Conservation (phyloP, 2,113 vertebrate genomes). For the Benthochromis sp. region DNA sequence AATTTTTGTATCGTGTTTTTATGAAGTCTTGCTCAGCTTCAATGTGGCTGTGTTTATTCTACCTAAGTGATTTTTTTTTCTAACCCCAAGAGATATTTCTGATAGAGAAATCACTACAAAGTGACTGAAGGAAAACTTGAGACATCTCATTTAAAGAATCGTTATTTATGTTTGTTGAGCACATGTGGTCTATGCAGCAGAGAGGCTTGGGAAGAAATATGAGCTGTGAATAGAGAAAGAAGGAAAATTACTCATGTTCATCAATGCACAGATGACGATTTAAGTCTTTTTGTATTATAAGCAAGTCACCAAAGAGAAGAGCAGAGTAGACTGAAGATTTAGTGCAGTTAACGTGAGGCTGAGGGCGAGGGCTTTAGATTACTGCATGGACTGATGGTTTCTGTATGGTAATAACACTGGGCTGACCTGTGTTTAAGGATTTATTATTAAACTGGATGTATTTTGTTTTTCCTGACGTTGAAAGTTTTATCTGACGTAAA, state of each 20-base stretch:
- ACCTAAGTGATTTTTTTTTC: not conserved
- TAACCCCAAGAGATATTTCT: not conserved
- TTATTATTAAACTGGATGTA: slow-evolving; percentile 15
- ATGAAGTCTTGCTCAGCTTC: not conserved
- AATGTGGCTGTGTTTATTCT: not conserved
- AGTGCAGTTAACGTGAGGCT: not conserved
- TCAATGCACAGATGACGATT: slow-evolving; percentile 20
- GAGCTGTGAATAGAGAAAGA: not conserved
- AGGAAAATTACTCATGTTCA: not conserved
- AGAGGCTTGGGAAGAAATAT: not conserved
- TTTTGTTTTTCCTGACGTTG: not conserved
- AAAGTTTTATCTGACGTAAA: not conserved
- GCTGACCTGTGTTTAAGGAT: slow-evolving; percentile 33
- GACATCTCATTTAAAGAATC: not conserved
- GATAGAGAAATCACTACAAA: not conserved
- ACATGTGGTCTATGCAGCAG: slow-evolving; percentile 44
- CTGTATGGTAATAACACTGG: slow-evolving; percentile 26
- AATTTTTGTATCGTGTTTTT: not conserved
- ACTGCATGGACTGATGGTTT: slow-evolving; percentile 13
- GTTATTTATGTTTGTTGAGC: not conserved
- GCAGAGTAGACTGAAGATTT: not conserved
- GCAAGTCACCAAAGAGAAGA: slow-evolving; percentile 55
- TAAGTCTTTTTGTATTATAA: slow-evolving; percentile 13
- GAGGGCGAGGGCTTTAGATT: not conserved
- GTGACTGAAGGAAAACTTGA: slow-evolving; percentile 18